A percentile compares a stretch with the other conserved stretches of the same genome.
Conservation (phyloP, 2,113 vertebrate genomes). For the Dissostichus mawsoni region DNA sequence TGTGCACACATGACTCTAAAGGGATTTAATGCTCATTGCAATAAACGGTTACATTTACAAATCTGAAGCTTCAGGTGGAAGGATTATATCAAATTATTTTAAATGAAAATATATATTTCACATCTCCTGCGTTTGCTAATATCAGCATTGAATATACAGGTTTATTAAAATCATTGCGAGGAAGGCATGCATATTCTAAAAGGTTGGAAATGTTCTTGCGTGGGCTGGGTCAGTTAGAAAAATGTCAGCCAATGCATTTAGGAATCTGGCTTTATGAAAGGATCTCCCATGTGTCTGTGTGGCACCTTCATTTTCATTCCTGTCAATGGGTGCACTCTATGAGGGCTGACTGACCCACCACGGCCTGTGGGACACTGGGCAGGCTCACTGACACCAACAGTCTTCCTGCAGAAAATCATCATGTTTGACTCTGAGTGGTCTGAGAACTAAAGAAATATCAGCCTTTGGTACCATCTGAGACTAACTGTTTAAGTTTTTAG, state of each 20-base stretch:
- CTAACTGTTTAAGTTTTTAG: not conserved
- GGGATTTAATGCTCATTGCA: constrained; percentile 79
- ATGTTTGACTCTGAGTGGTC: constrained; percentile 11
- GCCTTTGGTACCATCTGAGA: not conserved
- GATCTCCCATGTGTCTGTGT: constrained; percentile 26
- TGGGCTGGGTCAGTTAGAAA: constrained; percentile 23
- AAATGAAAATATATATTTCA: constrained; percentile 48
- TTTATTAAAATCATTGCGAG: constrained; percentile 29
- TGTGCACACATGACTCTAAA: constrained; percentile 58
- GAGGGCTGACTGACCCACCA: constrained; percentile 24
- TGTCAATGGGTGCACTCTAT: constrained; percentile 16
- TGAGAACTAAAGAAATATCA: not conserved
- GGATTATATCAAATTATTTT: constrained; percentile 59
- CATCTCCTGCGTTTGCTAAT: constrained; percentile 28
- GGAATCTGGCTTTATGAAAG: not conserved
- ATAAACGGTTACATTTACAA: constrained; percentile 69
- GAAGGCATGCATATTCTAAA: constrained; percentile 34
- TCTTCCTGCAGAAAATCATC: constrained; percentile 15
- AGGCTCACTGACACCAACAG: constrained; percentile 15
- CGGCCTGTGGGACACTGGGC: constrained; percentile 17
- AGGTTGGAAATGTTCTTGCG: constrained; percentile 29
- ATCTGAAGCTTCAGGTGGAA: constrained; percentile 60
- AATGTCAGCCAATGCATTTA: constrained; percentile 29
- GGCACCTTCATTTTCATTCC: constrained; percentile 32
- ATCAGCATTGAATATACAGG: not conserved